Conservation (phyloP, 2,888 invertebrate species). For the Dasysyrphus albostriatus region DNA sequence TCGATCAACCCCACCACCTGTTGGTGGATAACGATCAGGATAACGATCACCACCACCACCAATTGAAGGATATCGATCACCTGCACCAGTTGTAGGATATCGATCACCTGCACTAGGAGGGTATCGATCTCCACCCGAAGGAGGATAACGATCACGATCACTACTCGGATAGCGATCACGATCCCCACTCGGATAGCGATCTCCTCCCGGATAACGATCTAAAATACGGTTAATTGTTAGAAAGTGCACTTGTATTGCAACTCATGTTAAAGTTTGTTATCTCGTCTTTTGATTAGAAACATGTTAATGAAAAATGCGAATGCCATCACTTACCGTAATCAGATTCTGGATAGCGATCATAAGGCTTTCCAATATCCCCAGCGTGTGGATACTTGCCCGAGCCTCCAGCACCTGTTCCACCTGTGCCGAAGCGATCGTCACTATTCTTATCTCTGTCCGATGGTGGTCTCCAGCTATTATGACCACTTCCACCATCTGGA, state of each 20-base stretch:
- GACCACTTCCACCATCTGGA: conserved; percentile 83
- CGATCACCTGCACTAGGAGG: conserved; percentile 15
- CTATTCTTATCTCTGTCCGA: conserved; percentile 85
- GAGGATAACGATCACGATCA: conserved; percentile 82
- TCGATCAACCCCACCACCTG: conserved; percentile 82
- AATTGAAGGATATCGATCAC: conserved; percentile 81
- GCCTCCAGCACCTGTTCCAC: conserved; percentile 81
- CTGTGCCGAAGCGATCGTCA: conserved; percentile 84
- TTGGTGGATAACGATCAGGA: conserved; percentile 83
- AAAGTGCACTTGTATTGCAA: conserved; percentile 48
- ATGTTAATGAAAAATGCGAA: conserved; percentile 26
- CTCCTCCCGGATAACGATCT: conserved; percentile 84
- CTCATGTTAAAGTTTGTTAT: conserved; percentile 57
- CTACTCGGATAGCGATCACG: conserved; percentile 78
- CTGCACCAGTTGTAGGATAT: conserved; percentile 80
- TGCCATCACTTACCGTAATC: conserved; percentile 80
- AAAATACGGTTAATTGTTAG: conserved; percentile 71
- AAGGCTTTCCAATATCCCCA: conserved; percentile 80
- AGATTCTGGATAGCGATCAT: conserved; percentile 82
- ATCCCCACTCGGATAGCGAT: conserved; percentile 78
- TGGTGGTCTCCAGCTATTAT: conserved; percentile 82
- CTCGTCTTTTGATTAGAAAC: conserved; percentile 40
- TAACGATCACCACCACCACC: conserved; percentile 82
- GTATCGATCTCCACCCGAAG: conserved; percentile 70
- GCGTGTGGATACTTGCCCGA: conserved; percentile 81